phyloP scores from a whole-genome alignment of 2,888 invertebrate genomes.

The Epinotia nisella region DNA sequence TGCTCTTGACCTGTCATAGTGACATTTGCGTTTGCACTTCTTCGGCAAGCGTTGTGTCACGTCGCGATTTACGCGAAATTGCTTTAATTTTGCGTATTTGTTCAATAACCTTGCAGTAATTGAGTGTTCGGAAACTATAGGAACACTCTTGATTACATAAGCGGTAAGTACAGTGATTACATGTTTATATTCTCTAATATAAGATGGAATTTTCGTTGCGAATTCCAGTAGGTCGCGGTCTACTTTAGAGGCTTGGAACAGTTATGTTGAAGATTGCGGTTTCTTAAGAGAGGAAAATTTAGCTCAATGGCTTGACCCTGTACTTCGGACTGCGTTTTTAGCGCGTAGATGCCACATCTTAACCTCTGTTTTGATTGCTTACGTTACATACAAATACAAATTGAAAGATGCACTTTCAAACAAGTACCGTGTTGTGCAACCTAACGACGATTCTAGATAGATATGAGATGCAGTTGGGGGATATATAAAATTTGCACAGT shows the following conservation, averaged over 20 bases:
- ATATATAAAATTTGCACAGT: neutral
- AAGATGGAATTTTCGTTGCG: constrained; percentile 28
- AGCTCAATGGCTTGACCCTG: constrained; percentile 27
- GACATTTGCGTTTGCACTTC: constrained; percentile 37
- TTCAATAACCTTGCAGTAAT: constrained; percentile 23
- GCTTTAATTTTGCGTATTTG: constrained; percentile 33
- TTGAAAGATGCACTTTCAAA: constrained; percentile 7
- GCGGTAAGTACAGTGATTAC: constrained; percentile 29
- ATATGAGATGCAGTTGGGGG: neutral
- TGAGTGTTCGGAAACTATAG: constrained; percentile 2
- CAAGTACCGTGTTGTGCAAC: neutral
- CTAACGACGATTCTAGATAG: constrained; percentile 4
- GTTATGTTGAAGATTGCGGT: constrained; percentile 42
- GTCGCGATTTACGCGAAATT: constrained; percentile 40
- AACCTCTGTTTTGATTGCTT: constrained; percentile 17
- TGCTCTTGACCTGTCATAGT: constrained; percentile 41
- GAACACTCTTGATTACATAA: constrained; percentile 24
- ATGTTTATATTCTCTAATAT: constrained; percentile 3
- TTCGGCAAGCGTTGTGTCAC: constrained; percentile 42
- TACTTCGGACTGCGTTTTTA: constrained; percentile 35
- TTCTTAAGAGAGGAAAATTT: constrained; percentile 38
- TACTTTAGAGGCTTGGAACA: constrained; percentile 39
- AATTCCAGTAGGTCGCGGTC: constrained; percentile 45
- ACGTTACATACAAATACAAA: constrained; percentile 5
- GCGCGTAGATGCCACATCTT: constrained; percentile 11